These are phyloP conservation scores for Cuniculus paca DNA, from an alignment of 2,797 vertebrate species.

Conservation along the genomic window DNA sequence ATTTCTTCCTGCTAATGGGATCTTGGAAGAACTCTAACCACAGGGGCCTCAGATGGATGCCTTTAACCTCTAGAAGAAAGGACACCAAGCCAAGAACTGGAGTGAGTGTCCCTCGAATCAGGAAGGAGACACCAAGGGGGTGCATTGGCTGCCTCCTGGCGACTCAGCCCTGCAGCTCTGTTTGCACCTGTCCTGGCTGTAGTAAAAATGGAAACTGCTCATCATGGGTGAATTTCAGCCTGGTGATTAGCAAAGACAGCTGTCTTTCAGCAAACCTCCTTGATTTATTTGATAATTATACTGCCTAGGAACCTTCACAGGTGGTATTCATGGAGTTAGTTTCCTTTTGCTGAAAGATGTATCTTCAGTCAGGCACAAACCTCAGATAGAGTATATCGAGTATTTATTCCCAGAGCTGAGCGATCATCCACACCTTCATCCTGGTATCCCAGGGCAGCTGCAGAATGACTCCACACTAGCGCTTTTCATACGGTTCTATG, in stretches of 20 bases:
- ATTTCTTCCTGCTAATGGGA: constrained; percentile 68
- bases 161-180: background rate
- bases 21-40: constrained; percentile 44
- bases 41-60: background rate
- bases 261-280: constrained; percentile 68
- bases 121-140: background rate
- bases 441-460: constrained; percentile 45
- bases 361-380: background rate
- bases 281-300: constrained; percentile 70
- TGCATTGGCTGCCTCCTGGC: background rate
- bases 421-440: background rate
- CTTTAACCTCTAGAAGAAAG: constrained; percentile 36
- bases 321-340: constrained; percentile 56
- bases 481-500: background rate
- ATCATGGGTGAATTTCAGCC: constrained; percentile 34
- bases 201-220: constrained; percentile 61
- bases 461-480: constrained; percentile 34
- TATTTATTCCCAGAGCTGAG: too few species aligned
- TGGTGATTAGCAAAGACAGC: constrained; percentile 51
- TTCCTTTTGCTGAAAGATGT: constrained; percentile 66
- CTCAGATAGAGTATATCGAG: constrained; percentile 20
- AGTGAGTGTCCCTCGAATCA: background rate
- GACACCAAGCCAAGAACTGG: background rate
- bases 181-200: constrained; percentile 60
- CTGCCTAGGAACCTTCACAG: constrained; percentile 58